A percentile compares a stretch with the other conserved stretches of the same genome.
phyloP scores from a whole-genome alignment of 64 coral and sea anemone species.

The Hydrozoanthus tunicans region DNA sequence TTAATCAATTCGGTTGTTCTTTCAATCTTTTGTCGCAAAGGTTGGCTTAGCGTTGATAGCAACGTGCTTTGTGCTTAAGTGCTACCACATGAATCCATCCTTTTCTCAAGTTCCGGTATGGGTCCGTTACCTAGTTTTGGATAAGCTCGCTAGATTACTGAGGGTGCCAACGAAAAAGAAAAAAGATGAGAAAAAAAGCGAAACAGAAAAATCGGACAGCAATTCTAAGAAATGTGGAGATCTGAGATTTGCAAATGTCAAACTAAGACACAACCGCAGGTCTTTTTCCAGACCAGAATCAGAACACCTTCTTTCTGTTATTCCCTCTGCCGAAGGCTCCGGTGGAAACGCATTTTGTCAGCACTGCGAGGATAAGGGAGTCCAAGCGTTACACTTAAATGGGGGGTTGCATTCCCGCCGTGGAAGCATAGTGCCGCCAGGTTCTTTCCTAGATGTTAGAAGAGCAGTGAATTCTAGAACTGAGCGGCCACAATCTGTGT shows the following conservation, averaged over 20 bases:
- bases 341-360: neutral
- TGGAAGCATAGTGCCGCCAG: neutral
- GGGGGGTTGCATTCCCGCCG: neutral
- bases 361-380: constrained; percentile 7
- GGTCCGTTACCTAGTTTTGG: constrained; percentile 83
- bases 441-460: neutral
- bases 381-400: constrained; percentile 26
- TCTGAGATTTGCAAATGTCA: constrained; percentile 10
- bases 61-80: constrained; percentile 87
- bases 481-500: constrained; percentile 3
- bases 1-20: too few relatives aligned
- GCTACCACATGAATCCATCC: constrained; percentile 77
- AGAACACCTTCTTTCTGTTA: constrained; percentile 15
- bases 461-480: neutral
- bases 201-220: neutral
- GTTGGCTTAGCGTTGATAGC: constrained; percentile 86
- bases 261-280: neutral
- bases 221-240: neutral
- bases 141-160: constrained; percentile 18
- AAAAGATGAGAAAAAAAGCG: neutral
- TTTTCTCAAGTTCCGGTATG: constrained; percentile 75
- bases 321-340: neutral
- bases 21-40: constrained; percentile 9
- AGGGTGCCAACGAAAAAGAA: neutral
- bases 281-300: constrained; percentile 23